Percentiles rank a stretch among this genome's conserved stretches.
These are phyloP conservation scores for Rosalia funebris DNA, from an alignment of 2,888 invertebrate genomes.

Conservation along the genomic window DNA sequence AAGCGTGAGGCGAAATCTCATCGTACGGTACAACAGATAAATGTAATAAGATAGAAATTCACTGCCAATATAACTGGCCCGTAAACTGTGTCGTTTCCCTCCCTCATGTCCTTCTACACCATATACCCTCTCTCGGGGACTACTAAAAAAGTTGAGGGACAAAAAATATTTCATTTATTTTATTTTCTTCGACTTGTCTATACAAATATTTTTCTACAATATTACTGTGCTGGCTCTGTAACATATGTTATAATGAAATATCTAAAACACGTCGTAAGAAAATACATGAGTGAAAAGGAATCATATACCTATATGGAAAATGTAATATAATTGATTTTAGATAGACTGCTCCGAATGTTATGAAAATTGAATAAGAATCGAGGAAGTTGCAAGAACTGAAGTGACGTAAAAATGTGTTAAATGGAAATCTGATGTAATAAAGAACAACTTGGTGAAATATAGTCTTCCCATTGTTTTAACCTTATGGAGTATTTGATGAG, in stretches of 20 bases:
- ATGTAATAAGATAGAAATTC: slow-evolving; percentile 48
- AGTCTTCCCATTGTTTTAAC: too few relatives aligned
- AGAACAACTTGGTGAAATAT: too few relatives aligned
- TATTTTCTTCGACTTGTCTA: background rate
- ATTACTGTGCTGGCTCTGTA: background rate
- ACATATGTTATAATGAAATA: background rate
- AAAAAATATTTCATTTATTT: slow-evolving; percentile 4
- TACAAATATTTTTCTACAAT: slow-evolving; percentile 7
- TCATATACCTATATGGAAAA: background rate
- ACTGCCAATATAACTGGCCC: slow-evolving; percentile 45
- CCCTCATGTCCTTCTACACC: slow-evolving; percentile 29
- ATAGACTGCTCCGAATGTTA: too few relatives aligned
- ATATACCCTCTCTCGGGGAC: too few relatives aligned
- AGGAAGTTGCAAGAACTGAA: too few relatives aligned
- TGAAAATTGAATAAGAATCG: too few relatives aligned
- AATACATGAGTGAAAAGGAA: background rate
- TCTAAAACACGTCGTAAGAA: background rate
- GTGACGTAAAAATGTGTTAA: too few relatives aligned
- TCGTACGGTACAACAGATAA: slow-evolving; percentile 50
- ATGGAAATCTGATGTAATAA: too few relatives aligned
- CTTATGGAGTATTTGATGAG: too few relatives aligned
- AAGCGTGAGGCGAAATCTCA: slow-evolving; percentile 45
- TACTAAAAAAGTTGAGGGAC: background rate
- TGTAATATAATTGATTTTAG: background rate
- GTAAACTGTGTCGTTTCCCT: slow-evolving; percentile 39